Evolutionary conservation across 2,888 invertebrate genomes (phyloP).

Genomic region (Nemotelus pantherinus): DNA sequence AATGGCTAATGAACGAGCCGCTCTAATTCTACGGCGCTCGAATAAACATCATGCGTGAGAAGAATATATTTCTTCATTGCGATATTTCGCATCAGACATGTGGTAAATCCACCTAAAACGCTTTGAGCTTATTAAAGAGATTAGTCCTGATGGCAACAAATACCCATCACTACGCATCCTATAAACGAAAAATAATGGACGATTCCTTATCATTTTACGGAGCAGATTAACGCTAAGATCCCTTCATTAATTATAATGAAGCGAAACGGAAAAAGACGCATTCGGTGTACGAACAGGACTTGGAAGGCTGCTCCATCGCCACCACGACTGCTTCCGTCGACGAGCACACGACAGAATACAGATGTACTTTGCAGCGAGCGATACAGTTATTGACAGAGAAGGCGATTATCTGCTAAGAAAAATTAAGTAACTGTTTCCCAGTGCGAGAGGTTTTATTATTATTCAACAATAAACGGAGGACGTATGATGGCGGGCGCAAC

Average conservation of each 20-base stretch:
- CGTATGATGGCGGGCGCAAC: neutral
- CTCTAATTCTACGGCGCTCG: conserved; percentile 24
- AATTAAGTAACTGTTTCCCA: conserved; percentile 21
- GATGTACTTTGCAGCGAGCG: conserved; percentile 23
- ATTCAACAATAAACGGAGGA: conserved; percentile 11
- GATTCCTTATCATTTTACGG: conserved; percentile 49
- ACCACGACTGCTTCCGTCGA: neutral
- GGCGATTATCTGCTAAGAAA: conserved; percentile 38
- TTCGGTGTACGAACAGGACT: neutral
- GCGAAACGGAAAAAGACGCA: conserved; percentile 29
- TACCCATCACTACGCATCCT: conserved; percentile 31
- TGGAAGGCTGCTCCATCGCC: neutral
- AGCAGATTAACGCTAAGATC: conserved; percentile 49
- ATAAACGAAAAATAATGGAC: conserved; percentile 43
- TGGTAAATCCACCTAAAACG: conserved; percentile 44
- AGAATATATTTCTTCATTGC: conserved; percentile 34
- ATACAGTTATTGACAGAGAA: conserved; percentile 38
- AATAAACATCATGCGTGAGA: conserved; percentile 32
- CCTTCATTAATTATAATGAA: conserved; percentile 50
- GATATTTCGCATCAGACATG: conserved; percentile 20
- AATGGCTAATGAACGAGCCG: conserved; percentile 5
- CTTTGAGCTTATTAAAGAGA: conserved; percentile 41
- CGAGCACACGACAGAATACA: neutral
- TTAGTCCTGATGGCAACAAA: conserved; percentile 34
- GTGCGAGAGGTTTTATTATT: conserved; percentile 21